Base-by-base conservation (phyloP, 1,140 invertebrate genomes). In the Cecropterus lyciades region DNA sequence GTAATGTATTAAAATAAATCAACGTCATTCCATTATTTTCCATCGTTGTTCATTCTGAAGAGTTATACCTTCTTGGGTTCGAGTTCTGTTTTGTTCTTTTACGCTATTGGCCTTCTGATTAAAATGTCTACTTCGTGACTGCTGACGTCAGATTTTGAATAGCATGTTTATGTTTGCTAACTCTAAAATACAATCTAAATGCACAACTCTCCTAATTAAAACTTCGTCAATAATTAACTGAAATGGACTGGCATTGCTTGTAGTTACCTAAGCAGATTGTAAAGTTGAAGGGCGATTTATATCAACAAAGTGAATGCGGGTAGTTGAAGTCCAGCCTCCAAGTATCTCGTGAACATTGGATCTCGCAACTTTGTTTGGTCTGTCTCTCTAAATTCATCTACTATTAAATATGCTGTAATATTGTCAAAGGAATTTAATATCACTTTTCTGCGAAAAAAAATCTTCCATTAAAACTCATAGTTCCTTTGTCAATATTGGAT, bases 1-100 rank as follows among this genome's bases (percentile, higher is more conserved):
- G 80, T 85, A 84, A 84, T 82, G 85, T 88, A 76, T 86, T 85
- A 86, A 88, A 88, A 85, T 83, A 81, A 24, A 24, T 24, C 1
- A 24, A 65, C 15, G 64, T 71, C 42, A 56, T 49, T 48, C 45
- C n/a, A n/a, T 33, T 57, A 48, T 30, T 30, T 24, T 49, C 59
- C 56, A 65, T 70, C 13, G 7, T 43, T 63, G 16, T 57, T 37
- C 59, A 52, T 68, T 75, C 20, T 24, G 5, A 67, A 48, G 0
- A 69, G 69, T 68, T 45, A 71, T 75, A 52, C 66, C 40, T 66
- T 42, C 46, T 60, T 57, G 55, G 20, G 60, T 51, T 52, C 30
- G 40, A 59, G 6, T 49, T 56, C 66, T 62, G 9, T n/a, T 60
- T 70, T 63, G 67, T 64, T 51, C 16, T 13, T 11, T 67, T 45